A percentile compares a stretch with the other conserved stretches of the same genome.
phyloP scores from a whole-genome alignment of 2,113 vertebrate genomes.

The Gallinago jamesoni region DNA sequence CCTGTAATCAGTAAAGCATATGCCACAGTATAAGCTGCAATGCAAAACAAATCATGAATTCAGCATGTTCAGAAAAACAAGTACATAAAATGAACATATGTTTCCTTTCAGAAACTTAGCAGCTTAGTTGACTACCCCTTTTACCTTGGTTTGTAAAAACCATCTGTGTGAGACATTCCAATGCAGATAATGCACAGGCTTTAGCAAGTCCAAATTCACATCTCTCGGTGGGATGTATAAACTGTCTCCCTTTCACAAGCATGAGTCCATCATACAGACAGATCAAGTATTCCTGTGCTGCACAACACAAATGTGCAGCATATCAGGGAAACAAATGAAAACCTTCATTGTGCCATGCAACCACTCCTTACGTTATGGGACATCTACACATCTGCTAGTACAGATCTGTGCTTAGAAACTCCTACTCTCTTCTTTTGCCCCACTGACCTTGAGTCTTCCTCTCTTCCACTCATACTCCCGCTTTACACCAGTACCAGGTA shows the following conservation, averaged over 20 bases:
- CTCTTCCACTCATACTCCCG: background rate
- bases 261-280: background rate
- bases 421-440: background rate
- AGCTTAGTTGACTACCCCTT: background rate
- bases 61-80: background rate
- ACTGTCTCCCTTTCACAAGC: background rate
- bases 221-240: background rate
- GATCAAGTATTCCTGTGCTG: background rate
- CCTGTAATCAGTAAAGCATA: background rate
- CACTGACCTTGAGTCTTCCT: background rate
- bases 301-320: fast-evolving
- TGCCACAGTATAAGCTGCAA: background rate
- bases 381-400: background rate
- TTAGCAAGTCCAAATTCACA: background rate
- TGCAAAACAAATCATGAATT: conserved; percentile 7
- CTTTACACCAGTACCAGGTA: background rate
- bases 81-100: background rate
- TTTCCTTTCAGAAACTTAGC: background rate
- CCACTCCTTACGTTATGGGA: background rate
- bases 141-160: conserved; percentile 9
- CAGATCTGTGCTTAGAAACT: background rate
- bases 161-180: background rate
- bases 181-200: background rate
- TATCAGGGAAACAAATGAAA: background rate
- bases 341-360: background rate